Conservation (phyloP, 2,113 vertebrate genomes). For the Mesembrinibis cayennensis region DNA sequence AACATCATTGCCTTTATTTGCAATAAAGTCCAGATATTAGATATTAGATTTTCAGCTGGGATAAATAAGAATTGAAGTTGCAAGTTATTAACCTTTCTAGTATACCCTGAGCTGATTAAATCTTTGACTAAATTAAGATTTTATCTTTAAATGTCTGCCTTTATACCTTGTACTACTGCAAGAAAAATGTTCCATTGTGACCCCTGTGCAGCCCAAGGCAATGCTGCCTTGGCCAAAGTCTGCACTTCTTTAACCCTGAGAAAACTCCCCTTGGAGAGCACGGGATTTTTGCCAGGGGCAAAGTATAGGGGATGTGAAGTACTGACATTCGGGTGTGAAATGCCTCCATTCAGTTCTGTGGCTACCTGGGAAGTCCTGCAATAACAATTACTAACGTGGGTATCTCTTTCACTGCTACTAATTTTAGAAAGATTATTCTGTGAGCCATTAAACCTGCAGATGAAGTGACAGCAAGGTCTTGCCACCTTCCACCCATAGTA, state of each 20-base stretch:
- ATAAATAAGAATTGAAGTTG: background rate
- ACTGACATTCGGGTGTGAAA: background rate
- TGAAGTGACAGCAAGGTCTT: background rate
- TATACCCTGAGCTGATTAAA: background rate
- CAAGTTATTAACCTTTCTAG: background rate
- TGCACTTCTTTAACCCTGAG: background rate
- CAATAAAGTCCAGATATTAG: background rate
- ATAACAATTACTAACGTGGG: background rate
- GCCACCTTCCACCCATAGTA: background rate
- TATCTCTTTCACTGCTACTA: background rate
- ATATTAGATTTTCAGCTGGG: background rate
- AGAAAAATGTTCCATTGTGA: conserved; percentile 3
- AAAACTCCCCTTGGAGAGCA: background rate
- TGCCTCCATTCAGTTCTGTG: background rate
- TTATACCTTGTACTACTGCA: background rate
- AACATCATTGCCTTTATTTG: background rate
- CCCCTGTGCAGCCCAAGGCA: background rate
- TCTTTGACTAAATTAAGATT: conserved; percentile 12
- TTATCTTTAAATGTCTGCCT: background rate
- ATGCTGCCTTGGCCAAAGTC: background rate
- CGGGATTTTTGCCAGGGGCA: background rate
- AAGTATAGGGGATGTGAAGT: background rate
- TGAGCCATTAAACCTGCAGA: background rate
- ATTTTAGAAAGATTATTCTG: background rate
- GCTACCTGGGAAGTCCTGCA: background rate